Base-by-base conservation (phyloP, 2,113 vertebrate genomes). In the Cynopterus brachyotis region DNA sequence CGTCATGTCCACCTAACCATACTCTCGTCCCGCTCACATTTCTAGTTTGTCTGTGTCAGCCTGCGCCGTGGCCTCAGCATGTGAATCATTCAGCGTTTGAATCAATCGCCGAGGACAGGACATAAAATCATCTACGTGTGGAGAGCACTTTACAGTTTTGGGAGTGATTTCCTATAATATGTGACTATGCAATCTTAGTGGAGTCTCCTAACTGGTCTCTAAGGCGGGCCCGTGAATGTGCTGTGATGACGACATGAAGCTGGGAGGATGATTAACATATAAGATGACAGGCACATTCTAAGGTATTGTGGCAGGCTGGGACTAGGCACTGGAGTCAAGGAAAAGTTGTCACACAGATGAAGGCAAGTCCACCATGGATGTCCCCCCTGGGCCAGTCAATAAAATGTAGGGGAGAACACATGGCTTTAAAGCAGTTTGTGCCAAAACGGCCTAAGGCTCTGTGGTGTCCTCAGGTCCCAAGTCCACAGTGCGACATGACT, bases 271-370 rank as follows among this genome's bases (percentile, higher is more conserved):
- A 93, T 57, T 87, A 92, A 87, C 60, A 94, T 60, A 32, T 90
- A 96, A 93, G 60, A 91, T 50, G 78, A 73, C 32, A 96, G 91
- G 85, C 22, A 57, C 12, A 95, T 76, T 50, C 28, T 62, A 93
- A 96, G 89, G 85, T 94, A 97, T 96, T 93, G 90, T 76, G 80
- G 96, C 75, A 86, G 73, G 16, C 9, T 95, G 28, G 28, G 94
- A 81, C 89, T 73, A 82, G 64, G 53, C 32, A 47, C 57, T 92
- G 4, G 72, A 75, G 59, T n/a, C 42, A 94, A 96, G 76, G 67
- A 93, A 94, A 96, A 89, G 64, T 90, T 57, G 16, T 37, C 91
- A 79, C 9, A 86, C 37, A 42, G 19, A 78, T 83, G 86, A 73
- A 72, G 35, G 1, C 28, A 75, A 75, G 42, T 35, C 64, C 89